A percentile compares a stretch with the other conserved stretches of the same genome.
These are phyloP conservation scores for Dinomys branickii DNA, from an alignment of 2,113 vertebrate genomes.

Conservation along the genomic window DNA sequence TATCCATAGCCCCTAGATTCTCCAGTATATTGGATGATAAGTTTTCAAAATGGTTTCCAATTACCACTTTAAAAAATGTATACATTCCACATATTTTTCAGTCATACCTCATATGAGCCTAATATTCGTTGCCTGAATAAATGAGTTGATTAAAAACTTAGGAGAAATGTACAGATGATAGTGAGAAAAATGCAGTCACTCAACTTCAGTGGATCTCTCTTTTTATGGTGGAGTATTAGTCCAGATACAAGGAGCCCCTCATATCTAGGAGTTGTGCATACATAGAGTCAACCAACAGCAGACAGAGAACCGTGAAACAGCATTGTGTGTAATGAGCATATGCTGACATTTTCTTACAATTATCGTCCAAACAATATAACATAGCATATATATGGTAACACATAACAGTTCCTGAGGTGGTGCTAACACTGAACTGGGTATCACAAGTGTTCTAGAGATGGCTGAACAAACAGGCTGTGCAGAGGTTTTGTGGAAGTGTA, in stretches of 20 bases:
- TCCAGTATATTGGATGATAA: too few relatives aligned
- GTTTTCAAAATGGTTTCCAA: too few relatives aligned
- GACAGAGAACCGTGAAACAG: neutral
- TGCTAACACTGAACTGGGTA: neutral
- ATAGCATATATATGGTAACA: neutral
- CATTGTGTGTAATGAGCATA: neutral
- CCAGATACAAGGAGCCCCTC: neutral
- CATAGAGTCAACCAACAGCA: neutral
- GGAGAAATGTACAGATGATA: neutral
- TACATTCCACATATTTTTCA: neutral
- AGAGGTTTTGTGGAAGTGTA: fast-evolving
- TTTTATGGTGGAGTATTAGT: slow-evolving; percentile 48
- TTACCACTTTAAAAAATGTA: too few relatives aligned
- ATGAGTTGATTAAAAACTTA: neutral
- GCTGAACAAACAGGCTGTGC: neutral
- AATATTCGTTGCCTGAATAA: neutral
- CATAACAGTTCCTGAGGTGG: neutral
- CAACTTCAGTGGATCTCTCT: neutral
- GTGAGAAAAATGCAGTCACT: neutral
- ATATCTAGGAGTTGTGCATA: neutral
- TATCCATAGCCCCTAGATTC: too few relatives aligned
- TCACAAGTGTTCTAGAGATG: neutral
- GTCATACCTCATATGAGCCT: neutral
- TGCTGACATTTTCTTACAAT: neutral
- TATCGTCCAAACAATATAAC: neutral